phyloP scores from a whole-genome alignment of 2,888 invertebrate species.

The Masnerella sp. region DNA sequence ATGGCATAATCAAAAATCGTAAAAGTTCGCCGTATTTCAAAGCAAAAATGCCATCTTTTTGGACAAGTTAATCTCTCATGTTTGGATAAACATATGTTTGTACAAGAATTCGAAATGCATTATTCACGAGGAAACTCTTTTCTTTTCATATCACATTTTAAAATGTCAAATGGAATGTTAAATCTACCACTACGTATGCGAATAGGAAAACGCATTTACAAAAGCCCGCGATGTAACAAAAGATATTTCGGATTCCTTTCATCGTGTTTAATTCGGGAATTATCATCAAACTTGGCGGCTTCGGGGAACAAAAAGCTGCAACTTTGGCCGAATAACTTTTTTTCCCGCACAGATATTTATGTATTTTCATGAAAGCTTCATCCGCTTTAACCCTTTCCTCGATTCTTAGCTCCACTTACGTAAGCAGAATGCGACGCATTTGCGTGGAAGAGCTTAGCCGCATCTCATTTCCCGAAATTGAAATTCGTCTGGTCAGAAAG shows the following conservation, averaged over 20 bases:
- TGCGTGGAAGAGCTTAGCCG: slow-evolving; percentile 63
- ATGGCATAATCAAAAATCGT: too few relatives aligned
- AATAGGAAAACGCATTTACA: slow-evolving; percentile 39
- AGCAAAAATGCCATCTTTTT: background rate
- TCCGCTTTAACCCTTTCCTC: slow-evolving; percentile 54
- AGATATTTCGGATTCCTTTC: slow-evolving; percentile 41
- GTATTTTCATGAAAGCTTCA: slow-evolving; percentile 45
- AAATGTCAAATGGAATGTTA: slow-evolving; percentile 51
- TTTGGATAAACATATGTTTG: slow-evolving; percentile 39
- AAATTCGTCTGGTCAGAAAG: slow-evolving; percentile 63
- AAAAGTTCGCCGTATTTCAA: too few relatives aligned
- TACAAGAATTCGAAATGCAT: slow-evolving; percentile 42
- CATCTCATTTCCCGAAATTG: slow-evolving; percentile 65
- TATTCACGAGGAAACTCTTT: slow-evolving; percentile 47
- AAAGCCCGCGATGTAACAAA: slow-evolving; percentile 30
- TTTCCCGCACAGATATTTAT: slow-evolving; percentile 41
- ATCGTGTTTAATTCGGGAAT: slow-evolving; percentile 37
- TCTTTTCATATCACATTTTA: slow-evolving; percentile 37
- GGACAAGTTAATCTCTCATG: slow-evolving; percentile 20
- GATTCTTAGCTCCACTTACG: slow-evolving; percentile 55
- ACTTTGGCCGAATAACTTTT: slow-evolving; percentile 13
- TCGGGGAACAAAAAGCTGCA: background rate
- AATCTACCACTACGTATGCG: slow-evolving; percentile 30
- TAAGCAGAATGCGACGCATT: slow-evolving; percentile 62
- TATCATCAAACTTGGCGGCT: slow-evolving; percentile 24